phyloP scores from a whole-genome alignment of 2,113 vertebrate species.

The Pomatorhinus ruficollis region DNA sequence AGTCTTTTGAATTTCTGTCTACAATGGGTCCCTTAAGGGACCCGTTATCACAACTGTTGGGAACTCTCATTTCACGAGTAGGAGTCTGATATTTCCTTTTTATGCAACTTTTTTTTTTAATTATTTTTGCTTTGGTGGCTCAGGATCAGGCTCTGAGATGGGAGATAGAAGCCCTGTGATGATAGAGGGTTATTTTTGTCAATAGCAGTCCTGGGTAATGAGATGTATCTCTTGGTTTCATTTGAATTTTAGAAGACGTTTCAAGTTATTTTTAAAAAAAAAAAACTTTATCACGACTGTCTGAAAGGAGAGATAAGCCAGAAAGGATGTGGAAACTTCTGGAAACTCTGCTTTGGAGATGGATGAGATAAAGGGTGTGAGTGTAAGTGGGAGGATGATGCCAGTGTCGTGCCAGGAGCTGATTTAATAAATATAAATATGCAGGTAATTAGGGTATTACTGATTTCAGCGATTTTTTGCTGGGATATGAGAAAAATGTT shows the following conservation, averaged over 20 bases:
- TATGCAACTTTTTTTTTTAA: neutral
- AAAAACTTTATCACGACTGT: neutral
- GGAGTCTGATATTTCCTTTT: neutral
- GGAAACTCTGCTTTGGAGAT: neutral
- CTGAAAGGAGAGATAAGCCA: slow-evolving; percentile 13
- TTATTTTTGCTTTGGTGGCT: neutral
- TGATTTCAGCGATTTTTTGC: neutral
- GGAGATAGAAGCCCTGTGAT: slow-evolving; percentile 16
- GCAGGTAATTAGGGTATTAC: neutral
- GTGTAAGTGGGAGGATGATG: neutral
- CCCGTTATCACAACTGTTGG: neutral
- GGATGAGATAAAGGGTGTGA: neutral
- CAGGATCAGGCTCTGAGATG: neutral
- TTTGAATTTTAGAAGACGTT: slow-evolving; percentile 55
- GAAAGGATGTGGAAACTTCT: neutral
- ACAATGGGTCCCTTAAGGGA: neutral
- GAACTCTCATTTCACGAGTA: neutral
- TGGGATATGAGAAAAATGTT: neutral
- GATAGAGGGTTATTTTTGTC: slow-evolving; percentile 40
- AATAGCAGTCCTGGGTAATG: slow-evolving; percentile 23
- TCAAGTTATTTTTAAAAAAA: slow-evolving; percentile 46
- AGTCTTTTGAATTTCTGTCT: neutral
- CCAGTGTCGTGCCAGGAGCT: neutral
- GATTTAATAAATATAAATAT: neutral
- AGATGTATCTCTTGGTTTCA: slow-evolving; percentile 49